phyloP scores from a whole-genome alignment of 1,140 invertebrate species.

The Plutomurus gul region DNA sequence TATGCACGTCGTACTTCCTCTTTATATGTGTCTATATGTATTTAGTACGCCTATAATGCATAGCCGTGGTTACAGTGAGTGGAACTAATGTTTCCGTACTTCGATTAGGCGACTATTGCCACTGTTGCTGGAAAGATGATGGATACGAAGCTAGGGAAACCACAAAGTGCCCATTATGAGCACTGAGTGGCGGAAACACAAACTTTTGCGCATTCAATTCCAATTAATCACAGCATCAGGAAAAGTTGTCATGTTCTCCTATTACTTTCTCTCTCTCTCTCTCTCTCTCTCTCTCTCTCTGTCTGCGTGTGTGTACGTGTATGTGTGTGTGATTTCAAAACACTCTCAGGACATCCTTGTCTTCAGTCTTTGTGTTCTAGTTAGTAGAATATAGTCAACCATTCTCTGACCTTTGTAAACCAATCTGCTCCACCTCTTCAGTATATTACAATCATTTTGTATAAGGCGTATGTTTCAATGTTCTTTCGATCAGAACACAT shows the following conservation, averaged over 20 bases:
- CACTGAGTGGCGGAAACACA: conserved; percentile 23
- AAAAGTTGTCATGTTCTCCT: conserved; percentile 33
- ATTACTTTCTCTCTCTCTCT: not conserved
- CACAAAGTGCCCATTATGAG: conserved; percentile 35
- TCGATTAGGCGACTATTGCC: not conserved
- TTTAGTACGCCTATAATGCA: too few species aligned
- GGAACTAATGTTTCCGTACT: not conserved
- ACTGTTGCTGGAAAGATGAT: conserved; percentile 25
- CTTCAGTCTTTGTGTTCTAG: not conserved
- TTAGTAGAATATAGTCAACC: too few species aligned
- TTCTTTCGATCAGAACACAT: too few species aligned
- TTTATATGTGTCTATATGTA: too few species aligned
- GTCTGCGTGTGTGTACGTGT: too few species aligned
- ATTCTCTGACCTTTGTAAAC: conserved; percentile 1
- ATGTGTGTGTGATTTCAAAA: conserved; percentile 12
- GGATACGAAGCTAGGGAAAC: conserved; percentile 11
- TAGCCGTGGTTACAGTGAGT: too few species aligned
- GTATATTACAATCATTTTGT: not conserved
- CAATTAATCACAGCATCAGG: conserved; percentile 18
- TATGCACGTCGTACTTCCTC: too few species aligned
- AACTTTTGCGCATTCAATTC: conserved; percentile 15
- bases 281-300: too few species aligned
- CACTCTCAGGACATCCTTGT: not conserved
- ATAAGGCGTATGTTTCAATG: too few species aligned
- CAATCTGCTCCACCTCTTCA: not conserved